Percentiles rank a stretch among this genome's conserved stretches.
Conservation (phyloP, 1,140 invertebrate genomes). For the Leptestheria dahalacensis region DNA sequence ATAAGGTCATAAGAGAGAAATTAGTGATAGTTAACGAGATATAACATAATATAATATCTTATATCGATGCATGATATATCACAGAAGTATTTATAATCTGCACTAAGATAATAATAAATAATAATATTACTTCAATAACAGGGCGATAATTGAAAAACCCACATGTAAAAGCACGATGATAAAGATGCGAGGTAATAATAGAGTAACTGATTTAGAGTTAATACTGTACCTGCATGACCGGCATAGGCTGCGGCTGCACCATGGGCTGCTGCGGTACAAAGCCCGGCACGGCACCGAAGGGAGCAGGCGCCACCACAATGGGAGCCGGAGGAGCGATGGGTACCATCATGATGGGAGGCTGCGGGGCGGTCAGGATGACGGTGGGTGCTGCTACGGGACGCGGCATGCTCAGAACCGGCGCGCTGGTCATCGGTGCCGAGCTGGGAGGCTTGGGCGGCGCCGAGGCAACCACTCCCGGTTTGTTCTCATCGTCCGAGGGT, state of each 20-base stretch:
- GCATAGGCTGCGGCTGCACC: conserved; percentile 19
- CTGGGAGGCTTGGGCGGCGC: conserved; percentile 21
- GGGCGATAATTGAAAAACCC: too few relatives aligned
- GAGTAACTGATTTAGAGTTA: not conserved
- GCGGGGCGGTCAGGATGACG: conserved; percentile 5
- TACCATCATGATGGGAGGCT: conserved; percentile 8
- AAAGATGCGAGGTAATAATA: conserved; percentile 1
- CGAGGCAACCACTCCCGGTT: conserved; percentile 24
- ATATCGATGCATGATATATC: too few relatives aligned
- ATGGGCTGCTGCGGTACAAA: conserved; percentile 9
- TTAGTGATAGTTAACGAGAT: too few relatives aligned
- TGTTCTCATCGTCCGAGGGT: conserved; percentile 33
- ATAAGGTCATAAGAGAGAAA: too few relatives aligned
- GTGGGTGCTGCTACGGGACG: conserved; percentile 1
- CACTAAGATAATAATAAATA: too few relatives aligned
- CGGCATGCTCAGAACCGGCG: conserved; percentile 10
- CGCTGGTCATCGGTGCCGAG: not conserved
- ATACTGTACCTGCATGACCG: conserved; percentile 16
- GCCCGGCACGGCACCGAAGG: conserved; percentile 13
- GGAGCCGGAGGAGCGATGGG: conserved; percentile 22
- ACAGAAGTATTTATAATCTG: too few relatives aligned
- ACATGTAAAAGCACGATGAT: too few relatives aligned
- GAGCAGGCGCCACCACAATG: conserved; percentile 10
- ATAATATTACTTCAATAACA: too few relatives aligned
- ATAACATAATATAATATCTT: too few relatives aligned